phyloP scores from a whole-genome alignment of 2,888 invertebrate genomes.

The Mayetiola destructor region DNA sequence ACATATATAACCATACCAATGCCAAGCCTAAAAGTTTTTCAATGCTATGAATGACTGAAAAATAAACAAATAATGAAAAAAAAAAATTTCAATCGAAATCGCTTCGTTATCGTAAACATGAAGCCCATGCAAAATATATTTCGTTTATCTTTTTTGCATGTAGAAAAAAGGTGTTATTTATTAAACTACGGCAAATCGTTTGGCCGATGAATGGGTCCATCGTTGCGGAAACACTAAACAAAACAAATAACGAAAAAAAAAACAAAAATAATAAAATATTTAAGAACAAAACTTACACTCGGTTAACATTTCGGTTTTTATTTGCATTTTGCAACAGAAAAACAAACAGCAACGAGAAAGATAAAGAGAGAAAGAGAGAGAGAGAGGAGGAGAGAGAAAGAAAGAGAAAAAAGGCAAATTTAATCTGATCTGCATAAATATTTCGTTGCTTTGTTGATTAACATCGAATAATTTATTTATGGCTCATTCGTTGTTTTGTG shows the following conservation, averaged over 20 bases:
- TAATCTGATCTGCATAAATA: conserved; percentile 12
- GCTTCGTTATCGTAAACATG: conserved; percentile 3
- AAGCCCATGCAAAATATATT: neutral
- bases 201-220: neutral
- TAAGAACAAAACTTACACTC: too few relatives aligned
- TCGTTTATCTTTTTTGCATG: neutral
- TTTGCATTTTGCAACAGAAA: too few relatives aligned
- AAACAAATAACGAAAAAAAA: neutral
- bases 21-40: too few relatives aligned
- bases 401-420: neutral
- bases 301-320: too few relatives aligned
- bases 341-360: neutral
- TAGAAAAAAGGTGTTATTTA: conserved; percentile 12
- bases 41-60: neutral
- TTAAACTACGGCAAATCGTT: conserved; percentile 1
- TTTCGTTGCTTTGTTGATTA: conserved; percentile 10
- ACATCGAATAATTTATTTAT: conserved; percentile 12
- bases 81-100: conserved; percentile 3
- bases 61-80: neutral
- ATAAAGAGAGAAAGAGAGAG: neutral
- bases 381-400: neutral
- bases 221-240: neutral
- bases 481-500: neutral
- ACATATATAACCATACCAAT: too few relatives aligned
- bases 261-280: too few relatives aligned